A percentile compares a stretch with the other conserved stretches of the same genome.
phyloP scores from a whole-genome alignment of 2,797 vertebrate species.

The Acanthiza pusilla region DNA sequence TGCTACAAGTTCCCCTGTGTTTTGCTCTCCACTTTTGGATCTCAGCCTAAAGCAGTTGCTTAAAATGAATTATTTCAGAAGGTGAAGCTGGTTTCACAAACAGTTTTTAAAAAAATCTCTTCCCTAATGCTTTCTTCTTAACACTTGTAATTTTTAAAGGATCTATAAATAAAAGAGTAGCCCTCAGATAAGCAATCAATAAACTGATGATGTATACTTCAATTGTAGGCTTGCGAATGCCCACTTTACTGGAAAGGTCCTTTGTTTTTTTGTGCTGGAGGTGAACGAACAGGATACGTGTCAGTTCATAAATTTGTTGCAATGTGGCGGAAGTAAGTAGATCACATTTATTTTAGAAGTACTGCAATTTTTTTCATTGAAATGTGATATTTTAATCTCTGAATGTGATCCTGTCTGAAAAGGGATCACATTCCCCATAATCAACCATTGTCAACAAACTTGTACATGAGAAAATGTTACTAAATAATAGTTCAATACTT shows the following conservation, averaged over 20 bases:
- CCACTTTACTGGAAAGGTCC: slow-evolving; percentile 96
- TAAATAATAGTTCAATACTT: not conserved
- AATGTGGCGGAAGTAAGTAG: slow-evolving; percentile 96
- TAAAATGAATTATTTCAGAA: not conserved
- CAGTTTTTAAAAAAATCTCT: not conserved
- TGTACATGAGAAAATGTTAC: not conserved
- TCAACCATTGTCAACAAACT: not conserved
- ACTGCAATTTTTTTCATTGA: not conserved
- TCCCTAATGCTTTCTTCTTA: not conserved
- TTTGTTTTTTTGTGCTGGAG: slow-evolving; percentile 89
- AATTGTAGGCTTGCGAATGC: slow-evolving; percentile 88
- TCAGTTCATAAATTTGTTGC: slow-evolving; percentile 96
- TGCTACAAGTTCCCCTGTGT: not conserved
- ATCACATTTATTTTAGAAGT: not conserved
- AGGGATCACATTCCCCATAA: not conserved
- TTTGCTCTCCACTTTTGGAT: not conserved
- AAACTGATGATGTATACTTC: not conserved
- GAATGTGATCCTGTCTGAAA: not conserved
- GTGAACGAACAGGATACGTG: slow-evolving; percentile 90
- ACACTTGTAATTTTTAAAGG: not conserved
- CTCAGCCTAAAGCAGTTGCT: not conserved
- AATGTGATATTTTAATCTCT: not conserved
- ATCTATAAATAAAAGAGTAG: not conserved
- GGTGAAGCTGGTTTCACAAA: not conserved
- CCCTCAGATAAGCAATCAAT: not conserved